Evolutionary conservation across 2,888 invertebrate genomes (phyloP), one percentile per base, ranked within the genome.

Genomic region (Synergus gifuensis): DNA sequence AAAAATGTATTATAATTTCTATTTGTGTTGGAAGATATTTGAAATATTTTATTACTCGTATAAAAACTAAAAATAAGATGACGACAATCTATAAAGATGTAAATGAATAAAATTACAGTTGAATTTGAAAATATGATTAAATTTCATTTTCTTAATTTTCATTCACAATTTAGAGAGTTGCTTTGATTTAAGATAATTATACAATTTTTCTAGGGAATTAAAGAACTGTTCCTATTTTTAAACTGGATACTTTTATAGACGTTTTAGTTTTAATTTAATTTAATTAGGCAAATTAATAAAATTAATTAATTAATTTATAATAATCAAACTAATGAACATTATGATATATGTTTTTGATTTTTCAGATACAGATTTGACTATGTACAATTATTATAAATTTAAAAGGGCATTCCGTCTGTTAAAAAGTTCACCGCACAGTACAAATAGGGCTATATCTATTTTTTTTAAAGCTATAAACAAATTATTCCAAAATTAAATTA

Each of bases 41-140:
- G 2, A 40, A 66, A 66, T 66, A 66, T 66, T 66, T 66, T 66
- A 66, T 66, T 66, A 66, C 42, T 66, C 12, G 4, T 18, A 5
- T 66, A 42, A 18, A 42, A 40, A 64, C 58, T 58, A 58, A 11
- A 11, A 28, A 12, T 28, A 28, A 28, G 28, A 3, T 28, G 3
- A 28, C 3, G 2, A 18, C 1, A 66, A 8, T 18, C 16, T 44
- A 40, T 64, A 64, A 40, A 18, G 18, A 42, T 66, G 42, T n/a
- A n/a, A 18, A 66, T n/a, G 11, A 66, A 42, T 66, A 66, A 66
- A 16, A 42, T n/a, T n/a, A 9, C 8, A 22, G 60, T 18, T 62
- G 5, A 9, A 62, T 11, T 46, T 46, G 14, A 46, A 46, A 46
- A 62, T 62, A 58, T 58, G 58, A 9, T 58, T 58, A 58, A 18